Base-by-base conservation (phyloP, 2,888 invertebrate species). In the Platycheirus rosarum region DNA sequence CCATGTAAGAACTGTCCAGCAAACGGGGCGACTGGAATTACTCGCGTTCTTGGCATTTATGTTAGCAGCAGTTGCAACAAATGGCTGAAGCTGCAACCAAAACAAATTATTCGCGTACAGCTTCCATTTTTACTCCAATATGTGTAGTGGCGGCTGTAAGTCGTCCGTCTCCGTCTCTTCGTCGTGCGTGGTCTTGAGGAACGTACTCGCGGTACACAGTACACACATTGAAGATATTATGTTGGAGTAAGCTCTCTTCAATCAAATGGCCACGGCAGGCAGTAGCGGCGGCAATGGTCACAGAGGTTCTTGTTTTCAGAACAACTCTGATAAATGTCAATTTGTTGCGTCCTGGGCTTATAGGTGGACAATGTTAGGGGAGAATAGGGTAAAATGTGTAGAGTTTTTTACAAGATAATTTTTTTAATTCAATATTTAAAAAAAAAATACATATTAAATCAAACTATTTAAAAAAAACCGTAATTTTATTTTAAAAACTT, bases 181-280 rank as follows among this genome's bases (percentile, higher is more conserved):
- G 14, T 63, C 75, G 75, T 80, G 75, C 79, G 79, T 79, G 79
- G 79, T 79, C 74, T 62, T 16, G 26, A 57, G 48, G 32, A 66
- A 51, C 60, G 20, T 60, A 51, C 37, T 44, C 18, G 44, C n/a
- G 11, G 49, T 29, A 4, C 23, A 23, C 3, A 32, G 44, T 57
- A 57, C 57, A 37, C 35, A 66, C 65, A 77, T 37, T 37, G 23
- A 40, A 60, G 35, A 70, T 65, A 70, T 42, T 60, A 70, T 71
- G 73, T 68, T 74, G 66, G 32, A 32, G 44, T 62, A 42, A 63
- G 42, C 11, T 49, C 62, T 70, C 55, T 65, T 77, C 79, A 69
- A 80, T 80, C 79, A 75, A 79, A 20, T 48, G 48, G 20, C 48
- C 32, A 44, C n/a, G 0, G 42, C 26, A 55, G 37, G 32, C 18